Evolutionary conservation across 2,888 invertebrate genomes (phyloP).

Genomic region (Leistus spinibarbis): DNA sequence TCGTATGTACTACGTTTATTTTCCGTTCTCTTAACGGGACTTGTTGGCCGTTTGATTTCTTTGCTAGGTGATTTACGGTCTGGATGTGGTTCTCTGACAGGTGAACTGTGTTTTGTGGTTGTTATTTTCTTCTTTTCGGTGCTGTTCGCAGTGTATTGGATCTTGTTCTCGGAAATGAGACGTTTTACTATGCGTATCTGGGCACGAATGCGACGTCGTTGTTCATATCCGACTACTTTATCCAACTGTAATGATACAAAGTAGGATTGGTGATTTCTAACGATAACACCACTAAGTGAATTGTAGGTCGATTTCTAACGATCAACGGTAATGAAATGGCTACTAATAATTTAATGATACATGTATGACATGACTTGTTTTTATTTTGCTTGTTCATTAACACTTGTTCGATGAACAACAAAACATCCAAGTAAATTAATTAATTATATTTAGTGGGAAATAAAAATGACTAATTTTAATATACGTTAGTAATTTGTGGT

Average conservation of each 20-base stretch:
- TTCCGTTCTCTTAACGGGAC: conserved; percentile 41
- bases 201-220: conserved; percentile 75
- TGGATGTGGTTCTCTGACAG: conserved; percentile 46
- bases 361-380: background rate
- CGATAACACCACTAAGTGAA: background rate
- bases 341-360: conserved; percentile 9
- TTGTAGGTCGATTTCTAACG: conserved; percentile 22
- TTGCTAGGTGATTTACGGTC: conserved; percentile 10
- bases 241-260: conserved; percentile 65
- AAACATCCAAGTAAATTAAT: background rate
- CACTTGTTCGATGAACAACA: background rate
- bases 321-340: conserved; percentile 4
- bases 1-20: conserved; percentile 29
- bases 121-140: conserved; percentile 47
- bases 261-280: conserved; percentile 21
- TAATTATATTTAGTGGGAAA: background rate
- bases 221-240: conserved; percentile 77
- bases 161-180: conserved; percentile 56
- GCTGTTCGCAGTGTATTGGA: conserved; percentile 38
- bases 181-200: conserved; percentile 77
- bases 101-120: conserved; percentile 47
- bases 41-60: conserved; percentile 44
- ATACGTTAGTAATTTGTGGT: conserved; percentile 5
- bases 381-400: background rate
- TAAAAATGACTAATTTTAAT: background rate